These are phyloP conservation scores for Neoitamus cyanurus DNA, from an alignment of 2,888 invertebrate species.

Conservation along the genomic window DNA sequence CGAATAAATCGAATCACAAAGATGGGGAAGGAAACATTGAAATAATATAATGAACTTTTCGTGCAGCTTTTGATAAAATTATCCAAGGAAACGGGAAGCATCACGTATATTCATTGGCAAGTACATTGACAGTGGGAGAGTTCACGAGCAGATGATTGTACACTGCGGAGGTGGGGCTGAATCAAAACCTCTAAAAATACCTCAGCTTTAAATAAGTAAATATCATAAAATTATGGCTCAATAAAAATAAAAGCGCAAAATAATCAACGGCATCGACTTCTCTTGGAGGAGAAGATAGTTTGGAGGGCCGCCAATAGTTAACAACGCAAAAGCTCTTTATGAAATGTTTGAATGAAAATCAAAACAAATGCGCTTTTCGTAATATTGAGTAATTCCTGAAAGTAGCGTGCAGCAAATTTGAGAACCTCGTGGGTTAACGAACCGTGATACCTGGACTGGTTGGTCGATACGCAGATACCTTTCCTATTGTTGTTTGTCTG, in stretches of 20 bases:
- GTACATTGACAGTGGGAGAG: background rate
- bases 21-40: background rate
- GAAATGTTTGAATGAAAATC: background rate
- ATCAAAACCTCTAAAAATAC: background rate
- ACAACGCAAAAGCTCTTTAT: background rate
- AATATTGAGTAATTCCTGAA: background rate
- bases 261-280: background rate
- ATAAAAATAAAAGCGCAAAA: background rate
- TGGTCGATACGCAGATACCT: background rate
- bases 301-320: background rate
- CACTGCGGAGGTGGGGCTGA: background rate
- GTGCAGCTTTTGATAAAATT: background rate
- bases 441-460: conserved; percentile 5
- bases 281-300: background rate
- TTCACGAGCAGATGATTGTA: background rate
- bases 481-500: background rate
- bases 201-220: background rate
- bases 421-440: conserved; percentile 3
- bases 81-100: background rate
- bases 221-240: background rate
- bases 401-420: background rate
- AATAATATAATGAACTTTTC: background rate
- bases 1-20: background rate
- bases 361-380: background rate
- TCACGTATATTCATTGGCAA: background rate